Evolutionary conservation across 2,888 invertebrate species (phyloP).

Genomic region (Drosophila tanythrix): DNA sequence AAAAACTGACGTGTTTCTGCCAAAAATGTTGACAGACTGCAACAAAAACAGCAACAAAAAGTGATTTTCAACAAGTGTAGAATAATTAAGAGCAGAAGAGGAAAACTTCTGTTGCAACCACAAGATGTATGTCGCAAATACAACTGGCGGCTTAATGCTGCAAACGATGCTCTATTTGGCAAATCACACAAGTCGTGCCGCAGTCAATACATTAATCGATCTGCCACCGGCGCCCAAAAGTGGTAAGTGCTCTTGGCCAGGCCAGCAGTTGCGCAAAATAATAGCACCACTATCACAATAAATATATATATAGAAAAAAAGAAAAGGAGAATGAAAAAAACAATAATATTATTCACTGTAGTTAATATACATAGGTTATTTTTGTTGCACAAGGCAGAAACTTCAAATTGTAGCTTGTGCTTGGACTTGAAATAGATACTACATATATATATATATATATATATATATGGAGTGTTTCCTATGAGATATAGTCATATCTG

Average conservation of each 20-base stretch:
- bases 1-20: constrained; percentile 15
- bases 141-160: constrained; percentile 84
- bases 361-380: not conserved
- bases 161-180: constrained; percentile 85
- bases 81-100: constrained; percentile 6
- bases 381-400: not conserved
- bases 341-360: not conserved
- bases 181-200: constrained; percentile 83
- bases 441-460: not conserved
- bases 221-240: constrained; percentile 82
- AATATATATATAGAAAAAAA: not conserved
- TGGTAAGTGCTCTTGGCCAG: constrained; percentile 78
- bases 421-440: not conserved
- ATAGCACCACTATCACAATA: not conserved
- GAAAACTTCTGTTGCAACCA: not conserved
- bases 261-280: not conserved
- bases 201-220: constrained; percentile 82
- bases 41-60: constrained; percentile 3
- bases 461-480: not conserved
- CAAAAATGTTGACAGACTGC: constrained; percentile 43
- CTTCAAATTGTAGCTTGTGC: not conserved
- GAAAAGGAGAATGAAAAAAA: not conserved
- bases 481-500: not conserved
- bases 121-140: constrained; percentile 82
- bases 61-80: not conserved